Evolutionary conservation across 2,888 invertebrate genomes (phyloP), one percentile per base, ranked within the genome.

Genomic region (Acrocyrtus sp.): DNA sequence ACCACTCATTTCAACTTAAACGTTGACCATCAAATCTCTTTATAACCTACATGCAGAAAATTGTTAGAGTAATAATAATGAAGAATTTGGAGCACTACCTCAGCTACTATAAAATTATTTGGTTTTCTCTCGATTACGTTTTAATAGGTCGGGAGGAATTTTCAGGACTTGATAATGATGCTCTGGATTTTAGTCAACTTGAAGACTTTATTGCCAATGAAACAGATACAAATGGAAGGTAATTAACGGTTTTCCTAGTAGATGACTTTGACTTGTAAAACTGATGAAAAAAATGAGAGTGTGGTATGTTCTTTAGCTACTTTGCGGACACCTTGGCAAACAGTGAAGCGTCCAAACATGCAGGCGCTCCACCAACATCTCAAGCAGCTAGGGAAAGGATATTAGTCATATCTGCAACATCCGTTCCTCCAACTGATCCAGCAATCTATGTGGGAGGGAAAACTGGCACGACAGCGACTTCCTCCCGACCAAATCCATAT

Each of bases 121-220:
- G n/a, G n/a, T n/a, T n/a, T n/a, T n/a, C n/a, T n/a, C n/a, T n/a
- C n/a, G n/a, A n/a, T n/a, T n/a, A n/a, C n/a, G n/a, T n/a, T n/a
- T n/a, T n/a, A n/a, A n/a, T 86, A 94, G 93, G 92, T 86, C 91
- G 93, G 81, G 88, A 89, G 81, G 92, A 92, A 84, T 92, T 92
- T 83, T 92, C 92, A 80, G 92, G 94, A 82, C 94, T 95, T 82
- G 95, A 95, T 86, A 95, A 92, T 86, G 92, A 92, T 82, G 91
- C 90, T 21, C 85, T 92, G 81, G 92, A 92, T 84, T 91, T 92
- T 84, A 90, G 90, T 69, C 90, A 94, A 84, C 85, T 95, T 85
- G 94, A 93, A 84, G 93, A 93, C 82, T 94, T 93, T 85, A 94
- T 95, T 86, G 93, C 92, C 85, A 91, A 91, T 83, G 90, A 90